Conservation (phyloP, 2,797 vertebrate species). For the Megaceryle alcyon region DNA sequence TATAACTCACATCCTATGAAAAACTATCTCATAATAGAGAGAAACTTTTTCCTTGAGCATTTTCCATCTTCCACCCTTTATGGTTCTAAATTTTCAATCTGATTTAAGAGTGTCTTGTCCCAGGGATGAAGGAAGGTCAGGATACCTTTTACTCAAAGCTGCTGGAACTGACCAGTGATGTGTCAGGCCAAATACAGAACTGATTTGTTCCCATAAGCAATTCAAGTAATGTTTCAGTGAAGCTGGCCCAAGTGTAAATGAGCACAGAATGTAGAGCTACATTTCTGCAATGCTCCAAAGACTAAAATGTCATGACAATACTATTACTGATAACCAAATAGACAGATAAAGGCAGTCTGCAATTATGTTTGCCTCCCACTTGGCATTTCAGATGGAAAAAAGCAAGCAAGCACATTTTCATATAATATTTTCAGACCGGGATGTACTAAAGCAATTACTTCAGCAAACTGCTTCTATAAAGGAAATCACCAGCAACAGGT, state of each 20-base stretch:
- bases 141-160: neutral
- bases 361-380: neutral
- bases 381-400: neutral
- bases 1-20: neutral
- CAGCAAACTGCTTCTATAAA: neutral
- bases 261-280: neutral
- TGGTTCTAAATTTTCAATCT: neutral
- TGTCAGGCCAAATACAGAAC: neutral
- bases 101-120: neutral
- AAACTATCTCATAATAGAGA: neutral
- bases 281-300: neutral
- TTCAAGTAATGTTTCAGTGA: neutral
- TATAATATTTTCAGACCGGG: neutral
- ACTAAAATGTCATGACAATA: neutral
- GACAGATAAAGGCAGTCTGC: neutral
- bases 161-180: neutral
- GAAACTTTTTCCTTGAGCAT: neutral
- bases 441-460: neutral
- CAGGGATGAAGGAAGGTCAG: neutral
- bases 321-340: neutral
- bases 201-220: neutral
- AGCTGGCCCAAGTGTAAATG: neutral
- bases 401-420: neutral
- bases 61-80: neutral
- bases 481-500: neutral